Conservation (phyloP, 1,140 invertebrate genomes). For the Heliconius congener region DNA sequence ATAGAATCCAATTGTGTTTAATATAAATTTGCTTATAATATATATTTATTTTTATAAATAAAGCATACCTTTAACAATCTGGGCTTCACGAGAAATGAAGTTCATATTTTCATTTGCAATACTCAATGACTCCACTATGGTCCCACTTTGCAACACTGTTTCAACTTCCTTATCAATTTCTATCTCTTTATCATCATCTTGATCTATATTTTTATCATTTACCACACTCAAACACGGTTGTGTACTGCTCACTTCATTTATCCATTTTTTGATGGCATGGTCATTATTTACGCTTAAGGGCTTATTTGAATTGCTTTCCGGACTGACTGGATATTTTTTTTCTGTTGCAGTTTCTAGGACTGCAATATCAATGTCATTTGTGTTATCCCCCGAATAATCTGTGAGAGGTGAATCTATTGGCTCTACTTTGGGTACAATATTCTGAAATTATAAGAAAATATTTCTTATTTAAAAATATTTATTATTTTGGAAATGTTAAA, state of each 20-base stretch:
- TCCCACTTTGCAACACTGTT: conserved; percentile 73
- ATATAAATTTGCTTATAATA: background rate
- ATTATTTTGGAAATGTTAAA: too few relatives aligned
- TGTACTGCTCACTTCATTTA: conserved; percentile 75
- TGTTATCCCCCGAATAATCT: conserved; percentile 73
- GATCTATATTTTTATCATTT: conserved; percentile 57
- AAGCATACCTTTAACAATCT: conserved; percentile 62
- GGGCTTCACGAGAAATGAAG: conserved; percentile 64
- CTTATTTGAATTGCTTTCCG: conserved; percentile 52
- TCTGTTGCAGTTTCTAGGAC: conserved; percentile 60
- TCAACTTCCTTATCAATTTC: conserved; percentile 78
- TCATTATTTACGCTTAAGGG: conserved; percentile 48
- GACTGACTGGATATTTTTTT: conserved; percentile 62
- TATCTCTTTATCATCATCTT: conserved; percentile 68
- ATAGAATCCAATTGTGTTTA: too few relatives aligned
- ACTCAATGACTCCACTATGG: conserved; percentile 72
- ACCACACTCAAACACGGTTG: conserved; percentile 62
- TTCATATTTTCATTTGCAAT: conserved; percentile 72
- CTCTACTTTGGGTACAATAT: conserved; percentile 69
- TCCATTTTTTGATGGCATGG: conserved; percentile 63
- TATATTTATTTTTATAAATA: conserved; percentile 46
- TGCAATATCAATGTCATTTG: conserved; percentile 71
- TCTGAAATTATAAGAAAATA: conserved; percentile 52
- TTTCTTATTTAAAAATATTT: too few relatives aligned
- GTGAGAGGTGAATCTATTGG: conserved; percentile 69